These are phyloP conservation scores for Pristionchus japonicus DNA, from an alignment of 2,888 invertebrate genomes.

Conservation along the genomic window DNA sequence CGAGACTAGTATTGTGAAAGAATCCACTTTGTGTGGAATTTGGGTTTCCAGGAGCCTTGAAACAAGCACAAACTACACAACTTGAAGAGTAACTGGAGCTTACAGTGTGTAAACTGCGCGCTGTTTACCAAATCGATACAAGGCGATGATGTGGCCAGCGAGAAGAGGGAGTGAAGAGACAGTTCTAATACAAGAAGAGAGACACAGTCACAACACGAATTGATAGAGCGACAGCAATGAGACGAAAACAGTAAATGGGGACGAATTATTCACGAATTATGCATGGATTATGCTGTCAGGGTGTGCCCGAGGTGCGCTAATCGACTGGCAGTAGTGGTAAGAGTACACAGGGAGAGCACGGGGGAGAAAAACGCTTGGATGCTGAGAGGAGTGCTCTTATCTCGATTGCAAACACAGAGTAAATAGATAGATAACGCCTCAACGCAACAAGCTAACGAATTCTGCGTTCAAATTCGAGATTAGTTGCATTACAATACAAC, in stretches of 20 bases:
- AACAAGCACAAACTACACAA: background rate
- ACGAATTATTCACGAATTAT: background rate
- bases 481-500: background rate
- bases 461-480: background rate
- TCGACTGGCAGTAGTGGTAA: background rate
- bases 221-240: background rate
- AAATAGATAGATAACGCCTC: constrained; percentile 28
- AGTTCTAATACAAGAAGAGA: constrained; percentile 11
- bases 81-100: background rate
- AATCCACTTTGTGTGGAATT: background rate
- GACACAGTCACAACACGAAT: constrained; percentile 14
- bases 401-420: constrained; percentile 32
- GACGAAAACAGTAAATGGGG: constrained; percentile 29
- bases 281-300: background rate
- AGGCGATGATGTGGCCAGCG: constrained; percentile 6
- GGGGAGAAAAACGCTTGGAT: background rate
- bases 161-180: background rate
- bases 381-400: background rate
- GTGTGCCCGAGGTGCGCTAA: background rate
- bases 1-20: background rate
- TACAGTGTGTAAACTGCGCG: constrained; percentile 21
- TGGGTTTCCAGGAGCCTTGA: background rate
- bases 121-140: constrained; percentile 41
- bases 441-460: background rate
- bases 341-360: background rate